Conservation (phyloP, 2,113 vertebrate genomes). For the Strix aluco region DNA sequence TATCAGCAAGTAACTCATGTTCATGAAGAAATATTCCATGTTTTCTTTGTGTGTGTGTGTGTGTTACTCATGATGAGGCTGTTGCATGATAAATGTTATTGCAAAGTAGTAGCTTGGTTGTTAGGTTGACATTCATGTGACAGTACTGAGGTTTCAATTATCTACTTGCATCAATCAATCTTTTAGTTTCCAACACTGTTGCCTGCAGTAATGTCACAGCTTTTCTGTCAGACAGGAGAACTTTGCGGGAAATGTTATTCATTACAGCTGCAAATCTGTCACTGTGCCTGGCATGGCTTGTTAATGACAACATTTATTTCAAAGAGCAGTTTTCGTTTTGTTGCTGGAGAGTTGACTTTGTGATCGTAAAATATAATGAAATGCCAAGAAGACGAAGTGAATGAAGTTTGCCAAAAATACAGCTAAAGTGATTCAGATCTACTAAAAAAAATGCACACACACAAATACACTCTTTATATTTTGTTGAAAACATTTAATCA, state of each 20-base stretch:
- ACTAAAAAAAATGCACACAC: constrained; percentile 24
- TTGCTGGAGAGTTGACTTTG: constrained; percentile 81
- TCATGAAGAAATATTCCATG: constrained; percentile 32
- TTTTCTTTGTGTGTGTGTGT: background rate
- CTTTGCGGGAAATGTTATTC: constrained; percentile 83
- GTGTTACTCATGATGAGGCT: constrained; percentile 36
- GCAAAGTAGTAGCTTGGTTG: constrained; percentile 62
- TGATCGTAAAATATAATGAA: constrained; percentile 84
- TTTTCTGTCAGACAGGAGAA: constrained; percentile 82
- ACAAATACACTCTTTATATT: constrained; percentile 22
- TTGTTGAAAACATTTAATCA: constrained; percentile 44
- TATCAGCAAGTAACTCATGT: constrained; percentile 3
- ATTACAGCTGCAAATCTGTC: constrained; percentile 87
- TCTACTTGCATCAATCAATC: constrained; percentile 80
- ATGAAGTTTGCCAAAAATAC: constrained; percentile 79
- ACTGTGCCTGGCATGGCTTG: constrained; percentile 76
- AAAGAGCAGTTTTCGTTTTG: constrained; percentile 79
- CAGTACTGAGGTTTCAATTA: constrained; percentile 80
- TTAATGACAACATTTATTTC: constrained; percentile 88
- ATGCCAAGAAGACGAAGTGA: constrained; percentile 83
- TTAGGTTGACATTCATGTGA: constrained; percentile 71
- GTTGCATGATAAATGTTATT: constrained; percentile 71
- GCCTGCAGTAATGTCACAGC: constrained; percentile 82
- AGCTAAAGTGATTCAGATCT: constrained; percentile 73
- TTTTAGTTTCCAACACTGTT: constrained; percentile 75